These are phyloP conservation scores for Meda fulgida DNA, from an alignment of 2,797 vertebrate species.

Conservation along the genomic window DNA sequence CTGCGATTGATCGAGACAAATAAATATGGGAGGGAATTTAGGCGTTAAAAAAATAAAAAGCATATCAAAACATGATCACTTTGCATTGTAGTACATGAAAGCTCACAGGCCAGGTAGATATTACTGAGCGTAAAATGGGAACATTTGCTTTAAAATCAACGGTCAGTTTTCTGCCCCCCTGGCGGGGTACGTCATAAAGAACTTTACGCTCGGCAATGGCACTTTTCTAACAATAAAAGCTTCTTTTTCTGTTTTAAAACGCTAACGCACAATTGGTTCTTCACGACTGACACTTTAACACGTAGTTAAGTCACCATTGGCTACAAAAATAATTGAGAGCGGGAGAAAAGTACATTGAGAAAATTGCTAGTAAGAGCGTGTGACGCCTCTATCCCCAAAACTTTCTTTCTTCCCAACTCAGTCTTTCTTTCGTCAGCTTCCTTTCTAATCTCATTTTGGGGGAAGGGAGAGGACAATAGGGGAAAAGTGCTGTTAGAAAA, in stretches of 20 bases:
- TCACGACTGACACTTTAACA: slow-evolving; percentile 60
- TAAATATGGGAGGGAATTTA: slow-evolving; percentile 80
- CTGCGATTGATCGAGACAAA: slow-evolving; percentile 64
- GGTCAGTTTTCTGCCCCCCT: slow-evolving; percentile 50
- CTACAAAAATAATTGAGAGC: slow-evolving; percentile 52
- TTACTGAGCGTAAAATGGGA: slow-evolving; percentile 45
- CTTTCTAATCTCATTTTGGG: slow-evolving; percentile 44
- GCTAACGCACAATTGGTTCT: slow-evolving; percentile 61
- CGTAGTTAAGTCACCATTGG: slow-evolving; percentile 67
- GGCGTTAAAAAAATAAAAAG: slow-evolving; percentile 64
- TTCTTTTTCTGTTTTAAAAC: slow-evolving; percentile 35
- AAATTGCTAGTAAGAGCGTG: slow-evolving; percentile 52
- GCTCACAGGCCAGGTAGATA: slow-evolving; percentile 58
- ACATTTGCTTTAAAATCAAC: slow-evolving; percentile 1
- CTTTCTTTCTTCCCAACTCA: slow-evolving; percentile 26
- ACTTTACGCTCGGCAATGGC: slow-evolving; percentile 74
- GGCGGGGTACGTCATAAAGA: slow-evolving; percentile 62
- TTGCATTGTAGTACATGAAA: slow-evolving; percentile 74
- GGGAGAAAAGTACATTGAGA: slow-evolving; percentile 44
- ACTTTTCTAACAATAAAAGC: slow-evolving; percentile 74
- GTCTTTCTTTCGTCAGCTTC: slow-evolving; percentile 53
- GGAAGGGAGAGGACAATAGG: slow-evolving; percentile 37
- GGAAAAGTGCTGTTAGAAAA: slow-evolving; percentile 76
- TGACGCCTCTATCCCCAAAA: not conserved
- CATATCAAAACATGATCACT: slow-evolving; percentile 67